A percentile compares a stretch with the other conserved stretches of the same genome.
Evolutionary conservation across 2,797 vertebrate genomes (phyloP).

Genomic region (Paguma larvata): DNA sequence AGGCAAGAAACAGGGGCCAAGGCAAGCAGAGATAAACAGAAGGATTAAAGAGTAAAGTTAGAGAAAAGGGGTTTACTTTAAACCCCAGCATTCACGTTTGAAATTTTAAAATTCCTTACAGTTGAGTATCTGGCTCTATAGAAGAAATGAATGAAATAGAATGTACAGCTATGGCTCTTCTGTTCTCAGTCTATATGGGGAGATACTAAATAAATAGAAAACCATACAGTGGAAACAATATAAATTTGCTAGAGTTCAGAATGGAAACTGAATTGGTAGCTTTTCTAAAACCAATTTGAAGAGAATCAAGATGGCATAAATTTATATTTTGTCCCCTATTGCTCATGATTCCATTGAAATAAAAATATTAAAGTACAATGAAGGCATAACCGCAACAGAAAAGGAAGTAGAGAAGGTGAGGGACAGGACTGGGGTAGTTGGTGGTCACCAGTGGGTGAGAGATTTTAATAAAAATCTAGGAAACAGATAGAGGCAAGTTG

Average conservation of each 20-base stretch:
- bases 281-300: conserved; percentile 27
- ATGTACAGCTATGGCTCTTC: not conserved
- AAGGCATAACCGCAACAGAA: not conserved
- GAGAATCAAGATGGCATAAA: not conserved
- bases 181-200: not conserved
- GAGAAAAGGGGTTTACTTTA: not conserved
- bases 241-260: not conserved
- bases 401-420: not conserved
- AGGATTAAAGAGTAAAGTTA: not conserved
- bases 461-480: not conserved
- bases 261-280: not conserved
- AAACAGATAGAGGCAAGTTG: not conserved
- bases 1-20: not conserved
- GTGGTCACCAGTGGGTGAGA: not conserved
- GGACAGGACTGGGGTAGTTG: not conserved
- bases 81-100: not conserved
- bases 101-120: not conserved
- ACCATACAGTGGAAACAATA: not conserved
- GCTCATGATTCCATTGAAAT: not conserved
- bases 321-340: not conserved
- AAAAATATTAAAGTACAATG: not conserved
- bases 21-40: not conserved
- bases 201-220: not conserved
- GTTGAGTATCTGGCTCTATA: not conserved
- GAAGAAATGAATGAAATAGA: not conserved